Percentiles rank a stretch among this genome's conserved stretches.
Evolutionary conservation across 2,113 vertebrate genomes (phyloP).

Genomic region (Pyxicephalus adspersus): DNA sequence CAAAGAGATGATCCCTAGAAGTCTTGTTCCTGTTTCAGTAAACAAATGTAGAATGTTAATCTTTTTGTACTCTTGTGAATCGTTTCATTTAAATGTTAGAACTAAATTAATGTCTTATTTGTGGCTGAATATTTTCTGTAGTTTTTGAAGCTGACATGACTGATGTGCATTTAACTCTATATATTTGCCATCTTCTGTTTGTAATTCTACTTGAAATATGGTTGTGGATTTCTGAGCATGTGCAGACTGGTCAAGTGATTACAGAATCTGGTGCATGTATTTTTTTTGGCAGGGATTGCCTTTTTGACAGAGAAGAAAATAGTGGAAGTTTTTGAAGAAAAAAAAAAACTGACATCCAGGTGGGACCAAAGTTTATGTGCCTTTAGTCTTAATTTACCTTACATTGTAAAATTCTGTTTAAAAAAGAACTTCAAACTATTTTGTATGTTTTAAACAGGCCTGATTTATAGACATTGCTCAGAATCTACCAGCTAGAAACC

Average conservation of each 20-base stretch:
- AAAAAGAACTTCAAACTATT: conserved; percentile 85
- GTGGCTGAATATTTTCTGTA: conserved; percentile 85
- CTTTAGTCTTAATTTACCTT: conserved; percentile 96
- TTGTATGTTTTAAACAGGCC: conserved; percentile 86
- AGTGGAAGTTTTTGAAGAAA: conserved; percentile 86
- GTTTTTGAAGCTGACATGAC: conserved; percentile 84
- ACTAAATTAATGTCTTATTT: conserved; percentile 85
- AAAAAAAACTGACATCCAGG: conserved; percentile 88
- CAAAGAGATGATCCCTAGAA: conserved; percentile 71
- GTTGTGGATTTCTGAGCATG: conserved; percentile 90
- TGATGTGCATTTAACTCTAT: conserved; percentile 84
- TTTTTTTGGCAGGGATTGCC: conserved; percentile 76
- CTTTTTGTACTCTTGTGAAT: conserved; percentile 82
- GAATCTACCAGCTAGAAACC: conserved; percentile 81
- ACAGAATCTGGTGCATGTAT: conserved; percentile 87
- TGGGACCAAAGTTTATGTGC: conserved; percentile 99
- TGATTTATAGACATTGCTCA: conserved; percentile 82
- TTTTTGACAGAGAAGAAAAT: conserved; percentile 79
- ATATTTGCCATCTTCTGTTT: conserved; percentile 84
- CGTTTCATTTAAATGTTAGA: conserved; percentile 80
- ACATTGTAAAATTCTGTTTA: conserved; percentile 89
- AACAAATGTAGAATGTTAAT: conserved; percentile 81
- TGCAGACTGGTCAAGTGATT: conserved; percentile 83
- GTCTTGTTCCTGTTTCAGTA: conserved; percentile 72
- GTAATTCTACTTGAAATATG: conserved; percentile 83